Conservation (phyloP, 2,888 invertebrate genomes). For the Scaptomyza caliginosa region DNA sequence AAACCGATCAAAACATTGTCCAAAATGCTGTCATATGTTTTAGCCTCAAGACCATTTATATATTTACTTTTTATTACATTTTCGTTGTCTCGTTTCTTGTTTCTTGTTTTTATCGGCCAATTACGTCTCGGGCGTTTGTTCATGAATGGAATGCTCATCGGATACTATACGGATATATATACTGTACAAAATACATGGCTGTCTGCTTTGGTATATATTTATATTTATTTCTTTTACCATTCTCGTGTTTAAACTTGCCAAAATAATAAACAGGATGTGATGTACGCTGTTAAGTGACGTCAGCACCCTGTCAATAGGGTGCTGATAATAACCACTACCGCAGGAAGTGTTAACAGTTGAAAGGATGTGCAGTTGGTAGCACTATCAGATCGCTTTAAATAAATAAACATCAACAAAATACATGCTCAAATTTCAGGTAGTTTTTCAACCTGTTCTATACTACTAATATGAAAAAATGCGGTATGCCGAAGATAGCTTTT, state of each 20-base stretch:
- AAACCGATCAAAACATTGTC: slow-evolving; percentile 66
- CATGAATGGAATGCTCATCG: slow-evolving; percentile 67
- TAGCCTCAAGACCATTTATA: slow-evolving; percentile 23
- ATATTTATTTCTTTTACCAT: too few species aligned
- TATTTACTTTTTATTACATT: slow-evolving; percentile 63
- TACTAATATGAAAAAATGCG: too few species aligned
- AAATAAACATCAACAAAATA: too few species aligned
- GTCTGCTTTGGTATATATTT: slow-evolving; percentile 18
- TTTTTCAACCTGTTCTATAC: not conserved
- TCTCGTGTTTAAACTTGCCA: slow-evolving; percentile 26
- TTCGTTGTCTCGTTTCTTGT: slow-evolving; percentile 35
- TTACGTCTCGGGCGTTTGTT: slow-evolving; percentile 51
- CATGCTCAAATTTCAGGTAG: too few species aligned
- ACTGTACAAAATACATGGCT: slow-evolving; percentile 4
- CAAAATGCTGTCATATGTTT: slow-evolving; percentile 54
- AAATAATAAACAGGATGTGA: slow-evolving; percentile 75
- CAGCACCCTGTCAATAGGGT: slow-evolving; percentile 39
- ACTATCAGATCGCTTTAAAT: not conserved
- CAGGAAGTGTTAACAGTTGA: slow-evolving; percentile 30
- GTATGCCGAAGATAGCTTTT: too few species aligned
- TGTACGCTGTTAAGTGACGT: slow-evolving; percentile 45
- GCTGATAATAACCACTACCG: slow-evolving; percentile 11
- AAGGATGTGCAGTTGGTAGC: slow-evolving; percentile 4
- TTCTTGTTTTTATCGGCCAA: slow-evolving; percentile 51
- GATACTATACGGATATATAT: slow-evolving; percentile 8